Base-by-base conservation (phyloP, 2,888 invertebrate genomes). In the Macropis europaea region DNA sequence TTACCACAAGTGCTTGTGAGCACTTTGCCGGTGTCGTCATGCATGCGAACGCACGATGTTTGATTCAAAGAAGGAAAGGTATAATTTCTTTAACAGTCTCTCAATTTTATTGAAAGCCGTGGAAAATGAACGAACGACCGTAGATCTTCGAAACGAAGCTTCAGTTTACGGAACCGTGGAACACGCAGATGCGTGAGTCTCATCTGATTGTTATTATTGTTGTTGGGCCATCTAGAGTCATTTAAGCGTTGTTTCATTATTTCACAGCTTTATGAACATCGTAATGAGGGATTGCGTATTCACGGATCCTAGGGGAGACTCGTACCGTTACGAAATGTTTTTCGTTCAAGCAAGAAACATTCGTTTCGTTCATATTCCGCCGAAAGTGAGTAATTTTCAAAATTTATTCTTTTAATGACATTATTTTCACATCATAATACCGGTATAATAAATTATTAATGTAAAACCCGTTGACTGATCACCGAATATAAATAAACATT, bases 121-220 rank as follows among this genome's bases (percentile, higher is more conserved):
- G 56, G 92, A 93, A 89, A 92, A 92, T 6, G 89, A 92, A 79
- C 92, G 92, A 80, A 92, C 94, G 3, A 92, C 92, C 19, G 90
- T 95, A 26, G 95, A 95, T 89, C 90, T 95, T 45, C 90, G 94
- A 77, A 93, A 95, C 88, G 94, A 95, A 84, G 90, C 93, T 0
- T 92, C 91, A 83, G 91, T 94, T 32, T 92, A 92, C 84, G 95
- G 95, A 42, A 89, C 89, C 77, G 89, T 95, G 47, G 88, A 88
- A n/a, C 87, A 91, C 61, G 93, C 94, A 3, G 95, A 95, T 90
- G 94, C 94, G 93, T 93, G 88, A 90, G 91, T 84, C 56, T 50
- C n/a, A 4, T 22, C 34, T 54, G 6, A 52, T 15, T 38, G 17
- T 52, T 7, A 38, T 19, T 40, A 28, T 30, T 17, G 4, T 50